These are phyloP conservation scores for Bathynomus jamesi DNA, from an alignment of 1,140 invertebrate genomes.

Conservation along the genomic window DNA sequence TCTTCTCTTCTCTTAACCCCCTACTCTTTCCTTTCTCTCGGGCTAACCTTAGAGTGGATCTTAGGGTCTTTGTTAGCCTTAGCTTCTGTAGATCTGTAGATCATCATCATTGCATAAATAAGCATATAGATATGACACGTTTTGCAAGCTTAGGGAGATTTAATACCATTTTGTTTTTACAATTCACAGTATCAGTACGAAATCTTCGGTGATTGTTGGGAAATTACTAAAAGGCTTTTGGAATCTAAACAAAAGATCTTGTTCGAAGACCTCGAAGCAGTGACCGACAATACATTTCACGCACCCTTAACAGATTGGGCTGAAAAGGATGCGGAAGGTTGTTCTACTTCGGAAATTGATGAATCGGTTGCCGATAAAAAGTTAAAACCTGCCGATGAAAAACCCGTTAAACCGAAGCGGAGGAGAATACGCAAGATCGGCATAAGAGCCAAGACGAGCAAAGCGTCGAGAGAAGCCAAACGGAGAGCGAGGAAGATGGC, in stretches of 20 bases:
- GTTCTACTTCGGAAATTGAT: no score
- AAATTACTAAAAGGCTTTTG: conserved; percentile 38
- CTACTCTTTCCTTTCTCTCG: no score
- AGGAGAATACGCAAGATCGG: neutral
- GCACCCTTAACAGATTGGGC: no score
- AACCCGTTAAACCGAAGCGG: neutral
- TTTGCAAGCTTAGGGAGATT: neutral
- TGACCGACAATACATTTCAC: no score
- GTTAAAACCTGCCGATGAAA: neutral
- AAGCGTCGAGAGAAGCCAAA: no score
- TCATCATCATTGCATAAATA: neutral
- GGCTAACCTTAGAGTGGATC: no score
- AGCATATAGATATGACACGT: neutral
- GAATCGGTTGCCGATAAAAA: no score
- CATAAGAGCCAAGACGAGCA: neutral
- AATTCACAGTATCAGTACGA: conserved; percentile 45
- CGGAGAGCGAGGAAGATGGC: no score
- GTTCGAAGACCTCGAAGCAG: neutral
- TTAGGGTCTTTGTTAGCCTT: no score
- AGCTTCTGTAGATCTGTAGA: no score
- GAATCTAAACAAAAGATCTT: conserved; percentile 9
- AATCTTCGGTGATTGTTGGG: conserved; percentile 41
- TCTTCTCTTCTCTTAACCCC: no score
- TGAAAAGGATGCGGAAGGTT: no score
- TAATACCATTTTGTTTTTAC: neutral